A percentile compares a stretch with the other conserved stretches of the same genome.
phyloP scores from a whole-genome alignment of 2,888 invertebrate genomes.

The Laothoe populi region DNA sequence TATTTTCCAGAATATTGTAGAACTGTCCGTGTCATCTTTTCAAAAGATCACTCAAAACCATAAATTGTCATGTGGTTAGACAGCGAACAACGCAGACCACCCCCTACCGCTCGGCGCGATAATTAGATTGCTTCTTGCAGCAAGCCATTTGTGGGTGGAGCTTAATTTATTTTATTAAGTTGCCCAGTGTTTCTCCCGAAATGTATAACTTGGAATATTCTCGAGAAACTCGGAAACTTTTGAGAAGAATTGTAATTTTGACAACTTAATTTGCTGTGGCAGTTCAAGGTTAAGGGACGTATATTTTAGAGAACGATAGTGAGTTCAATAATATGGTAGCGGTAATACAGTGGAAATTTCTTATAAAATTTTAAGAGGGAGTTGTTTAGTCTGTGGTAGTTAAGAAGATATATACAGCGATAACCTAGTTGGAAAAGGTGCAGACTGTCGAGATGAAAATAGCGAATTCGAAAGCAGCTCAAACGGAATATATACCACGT shows the following conservation, averaged over 20 bases:
- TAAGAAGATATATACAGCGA: too few relatives aligned
- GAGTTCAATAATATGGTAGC: not conserved
- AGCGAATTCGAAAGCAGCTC: too few relatives aligned
- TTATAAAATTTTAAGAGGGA: too few relatives aligned
- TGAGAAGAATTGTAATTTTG: constrained; percentile 22
- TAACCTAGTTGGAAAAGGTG: too few relatives aligned
- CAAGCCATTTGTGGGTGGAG: constrained; percentile 18
- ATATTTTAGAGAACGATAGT: not conserved
- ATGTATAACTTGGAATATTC: constrained; percentile 8
- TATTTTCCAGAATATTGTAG: not conserved
- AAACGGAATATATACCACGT: too few relatives aligned
- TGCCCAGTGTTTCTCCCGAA: constrained; percentile 7
- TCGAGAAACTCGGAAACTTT: constrained; percentile 8
- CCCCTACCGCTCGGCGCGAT: constrained; percentile 1
- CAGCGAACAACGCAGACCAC: constrained; percentile 6
- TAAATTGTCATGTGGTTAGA: constrained; percentile 21
- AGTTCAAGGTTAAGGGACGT: constrained; percentile 5
- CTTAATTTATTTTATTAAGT: constrained; percentile 24
- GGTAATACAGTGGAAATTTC: not conserved
- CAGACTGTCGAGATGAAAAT: too few relatives aligned
- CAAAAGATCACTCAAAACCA: not conserved
- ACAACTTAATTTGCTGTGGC: constrained; percentile 17
- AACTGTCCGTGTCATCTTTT: not conserved
- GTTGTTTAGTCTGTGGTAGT: too few relatives aligned
- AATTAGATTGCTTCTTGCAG: constrained; percentile 21